A percentile compares a stretch with the other conserved stretches of the same genome.
phyloP scores from a whole-genome alignment of 2,797 vertebrate genomes.

The Leptoclinus maculatus region DNA sequence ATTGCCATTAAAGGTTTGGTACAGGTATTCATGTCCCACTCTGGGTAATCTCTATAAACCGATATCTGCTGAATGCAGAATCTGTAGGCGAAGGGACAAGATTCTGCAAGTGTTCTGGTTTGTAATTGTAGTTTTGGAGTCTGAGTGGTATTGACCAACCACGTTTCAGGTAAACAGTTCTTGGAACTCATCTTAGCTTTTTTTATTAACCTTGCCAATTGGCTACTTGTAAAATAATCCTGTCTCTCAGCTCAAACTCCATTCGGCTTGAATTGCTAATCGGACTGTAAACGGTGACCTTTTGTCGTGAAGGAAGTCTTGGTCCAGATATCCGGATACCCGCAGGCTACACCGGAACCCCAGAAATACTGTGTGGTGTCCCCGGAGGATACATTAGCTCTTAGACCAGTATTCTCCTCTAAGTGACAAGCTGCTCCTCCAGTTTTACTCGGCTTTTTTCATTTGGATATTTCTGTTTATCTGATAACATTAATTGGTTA shows the following conservation, averaged over 20 bases:
- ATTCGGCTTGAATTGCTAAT: no score
- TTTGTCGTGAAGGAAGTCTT: no score
- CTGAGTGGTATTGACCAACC: background rate
- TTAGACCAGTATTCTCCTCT: no score
- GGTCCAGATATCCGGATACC: no score
- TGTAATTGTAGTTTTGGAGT: background rate
- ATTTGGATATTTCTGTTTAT: no score
- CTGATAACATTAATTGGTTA: background rate
- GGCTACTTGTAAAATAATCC: background rate
- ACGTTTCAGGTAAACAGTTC: background rate
- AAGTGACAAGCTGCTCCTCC: no score
- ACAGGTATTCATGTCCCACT: background rate
- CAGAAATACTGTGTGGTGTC: no score
- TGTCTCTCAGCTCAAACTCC: no score
- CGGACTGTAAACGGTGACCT: no score
- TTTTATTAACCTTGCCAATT: background rate
- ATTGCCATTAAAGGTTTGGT: background rate
- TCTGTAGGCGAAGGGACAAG: background rate
- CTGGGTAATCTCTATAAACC: background rate
- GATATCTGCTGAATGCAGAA: background rate
- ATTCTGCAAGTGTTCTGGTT: background rate
- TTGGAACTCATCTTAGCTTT: background rate
- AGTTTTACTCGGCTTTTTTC: no score
- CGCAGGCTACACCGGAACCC: no score
- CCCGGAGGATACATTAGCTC: no score